Evolutionary conservation across 2,113 vertebrate genomes (phyloP), one percentile per base, ranked within the genome.

Genomic region (Himantopus leucocephalus): DNA sequence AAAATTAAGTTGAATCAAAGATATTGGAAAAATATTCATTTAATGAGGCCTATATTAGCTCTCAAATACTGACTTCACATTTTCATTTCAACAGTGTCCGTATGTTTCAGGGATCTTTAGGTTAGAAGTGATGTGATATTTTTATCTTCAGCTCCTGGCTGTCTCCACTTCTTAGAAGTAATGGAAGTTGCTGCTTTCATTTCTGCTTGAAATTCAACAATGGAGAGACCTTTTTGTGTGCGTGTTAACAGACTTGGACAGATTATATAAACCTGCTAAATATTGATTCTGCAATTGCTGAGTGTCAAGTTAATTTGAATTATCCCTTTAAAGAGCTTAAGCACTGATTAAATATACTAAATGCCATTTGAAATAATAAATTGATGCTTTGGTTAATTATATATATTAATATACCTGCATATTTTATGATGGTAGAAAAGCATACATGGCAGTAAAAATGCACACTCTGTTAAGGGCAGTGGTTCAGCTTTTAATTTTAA

Each of bases 141-240:
- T 96, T 92, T 92, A 67, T 74, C 79, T 88, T 95, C 88, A 94
- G 59, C 35, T 96, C 21, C n/a, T 83, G 47, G 32, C 63, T 74
- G 45, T 67, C 37, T 86, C 76, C n/a, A 88, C n/a, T 81, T 89
- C 80, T 89, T 68, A 66, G 72, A 93, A 58, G 35, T 87, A 80
- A 93, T 86, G 47, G 63, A 92, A 85, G 50, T 48, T 85, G 15
- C 59, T 92, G 24, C 20, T 95, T 87, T 92, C 29, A 58, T 77
- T 94, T 94, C 86, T 91, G 64, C 72, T 83, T 80, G 83, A 86
- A 94, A 86, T 88, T 80, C 43, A 20, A 34, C 92, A 83, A 41
- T 21, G 22, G 39, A 88, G 58, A 66, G 27, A 73, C 15, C 9
- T 83, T 67, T 94, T 15, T 75, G 14, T 12, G 12, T 45, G 29